These are phyloP conservation scores for Lepidocyrtinus sp. DNA, from an alignment of 2,888 invertebrate genomes.

Conservation along the genomic window DNA sequence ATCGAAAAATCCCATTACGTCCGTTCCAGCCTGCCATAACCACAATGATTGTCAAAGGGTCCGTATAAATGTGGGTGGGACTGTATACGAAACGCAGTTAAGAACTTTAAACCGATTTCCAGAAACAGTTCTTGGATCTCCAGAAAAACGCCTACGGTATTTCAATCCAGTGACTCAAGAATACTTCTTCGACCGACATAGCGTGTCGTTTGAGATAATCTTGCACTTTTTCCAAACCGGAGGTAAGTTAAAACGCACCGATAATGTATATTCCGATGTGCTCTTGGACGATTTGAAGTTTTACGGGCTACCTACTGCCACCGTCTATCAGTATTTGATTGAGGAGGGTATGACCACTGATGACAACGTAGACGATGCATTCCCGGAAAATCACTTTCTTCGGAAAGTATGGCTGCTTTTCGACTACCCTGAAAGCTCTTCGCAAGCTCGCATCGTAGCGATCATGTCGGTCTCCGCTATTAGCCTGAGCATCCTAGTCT, in stretches of 20 bases:
- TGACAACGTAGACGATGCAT: neutral
- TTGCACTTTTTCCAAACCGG: slow-evolving; percentile 46
- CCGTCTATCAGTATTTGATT: slow-evolving; percentile 17
- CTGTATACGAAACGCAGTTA: slow-evolving; percentile 39
- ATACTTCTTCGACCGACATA: slow-evolving; percentile 43
- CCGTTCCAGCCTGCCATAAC: too few species aligned
- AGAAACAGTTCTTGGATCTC: slow-evolving; percentile 56
- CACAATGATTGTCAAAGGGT: slow-evolving; percentile 47
- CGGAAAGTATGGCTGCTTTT: slow-evolving; percentile 76
- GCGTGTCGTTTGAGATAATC: slow-evolving; percentile 31
- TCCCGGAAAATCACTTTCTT: slow-evolving; percentile 74
- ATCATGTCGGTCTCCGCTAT: slow-evolving; percentile 76
- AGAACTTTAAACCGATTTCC: slow-evolving; percentile 55
- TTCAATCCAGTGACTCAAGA: slow-evolving; percentile 31
- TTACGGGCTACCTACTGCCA: slow-evolving; percentile 32
- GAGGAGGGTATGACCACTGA: slow-evolving; percentile 37
- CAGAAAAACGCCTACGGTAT: slow-evolving; percentile 32
- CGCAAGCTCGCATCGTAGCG: slow-evolving; percentile 75
- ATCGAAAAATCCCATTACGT: too few species aligned
- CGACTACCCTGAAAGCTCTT: slow-evolving; percentile 76
- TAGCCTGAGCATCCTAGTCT: slow-evolving; percentile 75
- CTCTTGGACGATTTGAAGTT: slow-evolving; percentile 58
- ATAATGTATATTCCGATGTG: slow-evolving; percentile 48
- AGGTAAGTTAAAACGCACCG: slow-evolving; percentile 30
- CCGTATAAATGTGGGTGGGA: slow-evolving; percentile 57